Conservation (phyloP, 2,888 invertebrate genomes). For the Nomada hirtipes region DNA sequence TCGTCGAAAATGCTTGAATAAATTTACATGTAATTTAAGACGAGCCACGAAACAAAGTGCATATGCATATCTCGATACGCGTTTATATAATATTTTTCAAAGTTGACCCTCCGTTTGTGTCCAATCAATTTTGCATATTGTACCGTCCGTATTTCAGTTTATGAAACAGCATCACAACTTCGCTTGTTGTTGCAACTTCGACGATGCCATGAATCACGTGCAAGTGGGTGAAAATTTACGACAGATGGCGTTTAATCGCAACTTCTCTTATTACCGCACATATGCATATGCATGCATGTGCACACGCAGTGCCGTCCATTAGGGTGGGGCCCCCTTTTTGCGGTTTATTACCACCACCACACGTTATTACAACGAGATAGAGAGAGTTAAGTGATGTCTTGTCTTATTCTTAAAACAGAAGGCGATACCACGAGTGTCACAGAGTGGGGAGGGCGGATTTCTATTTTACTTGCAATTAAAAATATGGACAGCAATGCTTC, state of each 20-base stretch:
- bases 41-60: background rate
- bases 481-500: too few relatives aligned
- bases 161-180: constrained; percentile 1
- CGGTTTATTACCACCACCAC: too few relatives aligned
- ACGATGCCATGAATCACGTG: constrained; percentile 13
- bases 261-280: background rate
- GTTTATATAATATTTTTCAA: constrained; percentile 4
- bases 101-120: background rate
- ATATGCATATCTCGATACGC: background rate
- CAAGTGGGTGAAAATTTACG: background rate
- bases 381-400: too few relatives aligned
- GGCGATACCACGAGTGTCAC: too few relatives aligned
- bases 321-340: too few relatives aligned
- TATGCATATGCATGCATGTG: too few relatives aligned
- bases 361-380: too few relatives aligned
- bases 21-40: constrained; percentile 18
- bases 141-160: background rate
- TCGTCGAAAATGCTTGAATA: too few relatives aligned
- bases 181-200: background rate
- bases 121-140: constrained; percentile 32
- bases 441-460: background rate
- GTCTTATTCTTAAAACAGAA: too few relatives aligned
- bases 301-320: too few relatives aligned
- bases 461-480: background rate
- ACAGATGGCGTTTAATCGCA: constrained; percentile 19